Conservation (phyloP, 2,888 invertebrate genomes). For the Polydrusus pterygomalis region DNA sequence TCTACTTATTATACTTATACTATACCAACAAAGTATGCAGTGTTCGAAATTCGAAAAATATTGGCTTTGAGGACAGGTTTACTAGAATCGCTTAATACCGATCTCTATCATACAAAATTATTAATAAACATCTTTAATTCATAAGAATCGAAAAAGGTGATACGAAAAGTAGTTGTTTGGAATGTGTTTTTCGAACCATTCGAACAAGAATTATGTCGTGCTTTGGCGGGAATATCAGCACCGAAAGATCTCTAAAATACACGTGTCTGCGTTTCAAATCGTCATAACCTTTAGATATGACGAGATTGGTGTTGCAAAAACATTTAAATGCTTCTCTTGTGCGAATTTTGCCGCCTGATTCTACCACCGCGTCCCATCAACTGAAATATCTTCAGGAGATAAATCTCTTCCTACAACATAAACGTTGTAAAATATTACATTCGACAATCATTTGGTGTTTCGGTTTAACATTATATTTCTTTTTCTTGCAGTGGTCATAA, state of each 20-base stretch:
- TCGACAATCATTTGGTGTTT: slow-evolving; percentile 23
- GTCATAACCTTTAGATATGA: slow-evolving; percentile 67
- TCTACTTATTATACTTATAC: no score
- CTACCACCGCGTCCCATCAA: slow-evolving; percentile 31
- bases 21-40: no score
- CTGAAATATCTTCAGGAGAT: slow-evolving; percentile 45
- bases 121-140: slow-evolving; percentile 51
- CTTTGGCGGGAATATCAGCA: slow-evolving; percentile 67
- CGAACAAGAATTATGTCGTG: slow-evolving; percentile 69
- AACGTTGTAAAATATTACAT: slow-evolving; percentile 47
- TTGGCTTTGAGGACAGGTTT: no score
- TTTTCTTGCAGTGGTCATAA: neutral
- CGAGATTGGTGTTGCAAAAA: slow-evolving; percentile 56
- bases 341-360: slow-evolving; percentile 57
- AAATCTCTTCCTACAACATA: slow-evolving; percentile 39
- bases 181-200: slow-evolving; percentile 70
- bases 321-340: slow-evolving; percentile 56
- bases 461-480: slow-evolving; percentile 2
- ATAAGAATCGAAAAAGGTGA: slow-evolving; percentile 38
- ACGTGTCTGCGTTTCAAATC: slow-evolving; percentile 68
- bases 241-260: slow-evolving; percentile 66
- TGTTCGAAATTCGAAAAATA: no score
- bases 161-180: slow-evolving; percentile 62
- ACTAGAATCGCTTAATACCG: no score
- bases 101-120: neutral